These are phyloP conservation scores for Phyllopteryx taeniolatus DNA, from an alignment of 2,113 vertebrate species.

Conservation along the genomic window DNA sequence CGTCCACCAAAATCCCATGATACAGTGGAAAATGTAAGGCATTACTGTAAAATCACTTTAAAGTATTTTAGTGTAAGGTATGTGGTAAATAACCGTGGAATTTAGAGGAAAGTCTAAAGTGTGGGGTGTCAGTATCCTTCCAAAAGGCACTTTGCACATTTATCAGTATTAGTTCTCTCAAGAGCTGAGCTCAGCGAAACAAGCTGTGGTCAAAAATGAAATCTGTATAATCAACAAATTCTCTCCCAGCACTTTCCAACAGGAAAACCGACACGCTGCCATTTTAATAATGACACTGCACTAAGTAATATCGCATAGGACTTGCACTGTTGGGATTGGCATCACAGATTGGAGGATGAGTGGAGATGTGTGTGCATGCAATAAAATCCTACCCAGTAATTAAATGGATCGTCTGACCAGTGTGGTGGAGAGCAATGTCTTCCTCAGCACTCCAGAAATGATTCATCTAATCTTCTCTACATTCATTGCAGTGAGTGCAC, in stretches of 20 bases:
- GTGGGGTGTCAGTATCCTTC: slow-evolving; percentile 22
- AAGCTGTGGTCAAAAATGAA: slow-evolving; percentile 19
- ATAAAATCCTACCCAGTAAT: slow-evolving; percentile 36
- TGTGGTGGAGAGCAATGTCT: slow-evolving; percentile 23
- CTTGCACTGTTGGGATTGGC: background rate
- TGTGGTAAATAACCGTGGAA: no score
- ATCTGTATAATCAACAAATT: slow-evolving; percentile 17
- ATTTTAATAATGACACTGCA: slow-evolving; percentile 39
- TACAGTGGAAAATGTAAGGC: no score
- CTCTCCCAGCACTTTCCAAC: slow-evolving; percentile 12
- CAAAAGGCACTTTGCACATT: slow-evolving; percentile 34
- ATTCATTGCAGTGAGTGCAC: slow-evolving; percentile 55
- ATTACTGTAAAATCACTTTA: no score
- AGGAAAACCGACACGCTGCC: slow-evolving; percentile 45
- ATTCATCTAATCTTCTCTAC: slow-evolving; percentile 15
- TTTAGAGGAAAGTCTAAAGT: background rate
- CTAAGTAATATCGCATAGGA: slow-evolving; percentile 27
- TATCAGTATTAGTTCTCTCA: slow-evolving; percentile 20
- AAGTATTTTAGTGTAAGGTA: no score
- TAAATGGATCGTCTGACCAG: slow-evolving; percentile 41
- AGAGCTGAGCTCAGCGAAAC: slow-evolving; percentile 47
- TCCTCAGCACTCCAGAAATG: slow-evolving; percentile 17
- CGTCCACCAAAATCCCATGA: no score
- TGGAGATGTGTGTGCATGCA: slow-evolving; percentile 5
- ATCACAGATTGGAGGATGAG: slow-evolving; percentile 5